A percentile compares a stretch with the other conserved stretches of the same genome.
Evolutionary conservation across 35 echinoderm and acorn worm genomes (phyloP).

Genomic region (Apostichopus japonicus): DNA sequence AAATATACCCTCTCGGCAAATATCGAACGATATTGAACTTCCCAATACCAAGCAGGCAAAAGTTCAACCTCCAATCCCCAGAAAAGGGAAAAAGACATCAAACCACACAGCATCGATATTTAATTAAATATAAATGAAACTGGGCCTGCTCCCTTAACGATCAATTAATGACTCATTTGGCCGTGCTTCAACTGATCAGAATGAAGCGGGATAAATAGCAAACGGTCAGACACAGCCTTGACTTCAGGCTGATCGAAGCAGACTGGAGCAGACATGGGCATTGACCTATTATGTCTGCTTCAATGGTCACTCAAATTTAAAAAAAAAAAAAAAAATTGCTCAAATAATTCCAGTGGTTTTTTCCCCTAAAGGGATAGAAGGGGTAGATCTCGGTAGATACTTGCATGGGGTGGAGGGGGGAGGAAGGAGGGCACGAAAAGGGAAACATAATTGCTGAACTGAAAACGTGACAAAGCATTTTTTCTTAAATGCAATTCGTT

Average conservation of each 20-base stretch:
- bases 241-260: neutral
- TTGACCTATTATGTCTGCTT: conserved; percentile 10
- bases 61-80: neutral
- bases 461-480: neutral
- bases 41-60: neutral
- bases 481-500: too few relatives aligned
- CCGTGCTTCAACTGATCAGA: conserved; percentile 9
- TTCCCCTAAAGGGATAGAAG: neutral
- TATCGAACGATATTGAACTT: neutral
- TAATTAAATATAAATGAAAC: conserved; percentile 18
- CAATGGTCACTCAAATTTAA: neutral
- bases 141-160: conserved; percentile 26
- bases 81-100: neutral
- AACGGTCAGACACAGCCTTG: conserved; percentile 22
- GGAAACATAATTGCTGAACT: neutral
- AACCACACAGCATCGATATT: conserved; percentile 17
- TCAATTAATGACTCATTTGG: conserved; percentile 49
- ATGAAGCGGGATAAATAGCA: conserved; percentile 1
- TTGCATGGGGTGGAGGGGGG: too few relatives aligned
- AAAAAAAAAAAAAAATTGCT: too few relatives aligned
- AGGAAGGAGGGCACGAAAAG: too few relatives aligned
- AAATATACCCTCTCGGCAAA: neutral
- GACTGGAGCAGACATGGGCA: conserved; percentile 24
- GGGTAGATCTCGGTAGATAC: neutral
- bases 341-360: neutral